These are phyloP conservation scores for Ophion ellenae DNA, from an alignment of 2,888 invertebrate genomes.

Conservation along the genomic window DNA sequence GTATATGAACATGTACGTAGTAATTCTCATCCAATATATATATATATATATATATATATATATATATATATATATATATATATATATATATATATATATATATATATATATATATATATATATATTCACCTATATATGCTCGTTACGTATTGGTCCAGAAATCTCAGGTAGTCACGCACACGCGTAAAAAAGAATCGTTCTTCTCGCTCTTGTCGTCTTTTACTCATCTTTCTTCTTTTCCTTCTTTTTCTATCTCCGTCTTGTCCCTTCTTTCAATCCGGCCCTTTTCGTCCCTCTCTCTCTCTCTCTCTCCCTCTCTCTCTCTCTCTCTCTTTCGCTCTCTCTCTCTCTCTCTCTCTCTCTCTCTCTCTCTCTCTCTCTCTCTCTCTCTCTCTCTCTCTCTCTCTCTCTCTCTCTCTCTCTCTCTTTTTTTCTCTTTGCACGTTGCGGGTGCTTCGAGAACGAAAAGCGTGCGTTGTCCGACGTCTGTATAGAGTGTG, in stretches of 20 bases:
- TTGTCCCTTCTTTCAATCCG: slow-evolving; percentile 16
- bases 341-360: not conserved
- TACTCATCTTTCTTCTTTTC: slow-evolving; percentile 30
- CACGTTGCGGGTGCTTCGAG: slow-evolving; percentile 45
- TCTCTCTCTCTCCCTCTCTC: slow-evolving; percentile 42
- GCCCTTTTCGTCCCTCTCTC: not conserved
- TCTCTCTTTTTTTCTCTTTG: slow-evolving; percentile 48
- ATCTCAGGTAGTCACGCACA: slow-evolving; percentile 66
- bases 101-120: not conserved
- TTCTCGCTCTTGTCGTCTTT: slow-evolving; percentile 47
- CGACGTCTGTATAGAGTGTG: slow-evolving; percentile 44
- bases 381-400: not conserved
- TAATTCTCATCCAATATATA: slow-evolving; percentile 15
- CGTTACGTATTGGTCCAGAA: slow-evolving; percentile 35
- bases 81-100: not conserved
- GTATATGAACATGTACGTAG: slow-evolving; percentile 22
- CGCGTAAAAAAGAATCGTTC: slow-evolving; percentile 60
- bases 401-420: not conserved
- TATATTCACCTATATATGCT: not conserved
- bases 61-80: not conserved
- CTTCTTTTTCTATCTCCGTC: not conserved
- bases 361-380: not conserved
- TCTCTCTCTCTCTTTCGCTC: slow-evolving; percentile 3
- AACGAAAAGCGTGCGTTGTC: slow-evolving; percentile 58
- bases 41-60: slow-evolving; percentile 13